These are phyloP conservation scores for Phortica variegata DNA, from an alignment of 1,140 invertebrate genomes.

Conservation along the genomic window DNA sequence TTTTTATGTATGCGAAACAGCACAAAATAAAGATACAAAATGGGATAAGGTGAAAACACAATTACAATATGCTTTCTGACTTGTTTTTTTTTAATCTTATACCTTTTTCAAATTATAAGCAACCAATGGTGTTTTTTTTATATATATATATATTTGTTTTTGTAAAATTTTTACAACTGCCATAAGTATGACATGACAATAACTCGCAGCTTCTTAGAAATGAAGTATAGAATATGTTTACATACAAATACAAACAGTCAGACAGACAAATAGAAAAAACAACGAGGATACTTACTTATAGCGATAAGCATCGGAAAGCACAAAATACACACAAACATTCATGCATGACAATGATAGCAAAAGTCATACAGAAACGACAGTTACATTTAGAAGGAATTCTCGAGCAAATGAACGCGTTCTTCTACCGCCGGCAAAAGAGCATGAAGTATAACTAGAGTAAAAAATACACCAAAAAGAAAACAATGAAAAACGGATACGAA, in stretches of 20 bases:
- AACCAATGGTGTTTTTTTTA: too few species aligned
- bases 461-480: neutral
- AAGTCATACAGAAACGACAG: slow-evolving; percentile 29
- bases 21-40: slow-evolving; percentile 33
- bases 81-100: too few species aligned
- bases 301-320: too few species aligned
- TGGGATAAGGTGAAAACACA: slow-evolving; percentile 31
- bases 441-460: neutral
- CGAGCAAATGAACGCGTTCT: slow-evolving; percentile 3
- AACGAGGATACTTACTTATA: slow-evolving; percentile 6
- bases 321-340: neutral
- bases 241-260: slow-evolving; percentile 27
- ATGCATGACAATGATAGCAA: slow-evolving; percentile 29
- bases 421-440: too few species aligned
- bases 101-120: too few species aligned
- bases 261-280: slow-evolving; percentile 19
- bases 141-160: too few species aligned
- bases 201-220: slow-evolving; percentile 13
- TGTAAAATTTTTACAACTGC: slow-evolving; percentile 10
- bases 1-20: slow-evolving; percentile 31
- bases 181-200: slow-evolving; percentile 41
- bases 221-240: neutral
- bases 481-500: too few species aligned
- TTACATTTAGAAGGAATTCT: slow-evolving; percentile 30
- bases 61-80: slow-evolving; percentile 52